These are phyloP conservation scores for Neolamprologus brichardi DNA, from an alignment of 2,113 vertebrate species.

Conservation along the genomic window DNA sequence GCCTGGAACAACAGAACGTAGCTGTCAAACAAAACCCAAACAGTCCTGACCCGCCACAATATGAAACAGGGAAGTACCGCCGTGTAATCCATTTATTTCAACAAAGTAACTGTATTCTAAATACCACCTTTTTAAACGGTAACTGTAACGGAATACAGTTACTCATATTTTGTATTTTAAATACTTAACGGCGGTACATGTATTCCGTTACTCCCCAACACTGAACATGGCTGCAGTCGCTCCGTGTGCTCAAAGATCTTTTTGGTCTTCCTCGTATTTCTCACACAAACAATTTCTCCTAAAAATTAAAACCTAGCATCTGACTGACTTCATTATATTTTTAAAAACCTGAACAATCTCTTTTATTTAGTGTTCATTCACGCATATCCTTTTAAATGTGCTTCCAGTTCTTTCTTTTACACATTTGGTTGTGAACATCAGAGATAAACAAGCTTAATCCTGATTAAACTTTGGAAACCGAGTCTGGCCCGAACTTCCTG, in stretches of 20 bases:
- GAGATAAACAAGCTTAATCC: background rate
- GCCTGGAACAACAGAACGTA: no score
- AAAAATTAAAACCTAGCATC: background rate
- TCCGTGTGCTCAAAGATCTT: background rate
- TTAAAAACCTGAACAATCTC: background rate
- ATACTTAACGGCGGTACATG: no score
- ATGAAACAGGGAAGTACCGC: no score
- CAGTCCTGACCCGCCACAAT: no score
- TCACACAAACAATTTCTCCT: background rate
- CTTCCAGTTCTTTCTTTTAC: background rate
- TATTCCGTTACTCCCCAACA: no score
- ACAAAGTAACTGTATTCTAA: no score
- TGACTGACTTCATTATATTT: rapidly evolving
- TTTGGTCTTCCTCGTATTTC: background rate
- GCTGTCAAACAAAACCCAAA: no score
- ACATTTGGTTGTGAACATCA: background rate
- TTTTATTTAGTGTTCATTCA: background rate
- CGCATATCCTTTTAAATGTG: rapidly evolving
- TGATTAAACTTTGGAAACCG: background rate
- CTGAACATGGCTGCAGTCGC: rapidly evolving
- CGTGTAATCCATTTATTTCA: no score
- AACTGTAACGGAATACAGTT: no score
- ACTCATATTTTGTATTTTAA: no score
- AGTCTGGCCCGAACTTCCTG: background rate
- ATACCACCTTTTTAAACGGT: no score